Evolutionary conservation across 1,140 invertebrate genomes (phyloP).

Genomic region (Lanistes nyassanus): DNA sequence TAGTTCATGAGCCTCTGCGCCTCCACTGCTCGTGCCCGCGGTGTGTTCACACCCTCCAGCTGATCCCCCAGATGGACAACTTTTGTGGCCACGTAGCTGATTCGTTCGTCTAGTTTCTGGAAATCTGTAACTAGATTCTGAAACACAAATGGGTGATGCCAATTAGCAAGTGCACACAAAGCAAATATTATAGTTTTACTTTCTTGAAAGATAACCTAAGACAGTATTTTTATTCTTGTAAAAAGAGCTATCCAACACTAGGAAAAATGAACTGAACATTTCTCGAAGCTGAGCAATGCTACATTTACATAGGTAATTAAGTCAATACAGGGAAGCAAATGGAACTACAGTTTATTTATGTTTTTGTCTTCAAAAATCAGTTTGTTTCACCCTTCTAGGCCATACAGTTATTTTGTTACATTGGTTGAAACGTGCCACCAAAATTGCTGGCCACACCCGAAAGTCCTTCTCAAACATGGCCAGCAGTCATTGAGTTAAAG

Average conservation of each 20-base stretch:
- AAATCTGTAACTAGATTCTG: slow-evolving; percentile 86
- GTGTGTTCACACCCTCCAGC: slow-evolving; percentile 95
- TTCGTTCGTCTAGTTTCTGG: slow-evolving; percentile 93
- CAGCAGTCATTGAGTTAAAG: too few species aligned
- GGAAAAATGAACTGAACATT: slow-evolving; percentile 3
- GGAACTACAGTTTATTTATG: too few species aligned
- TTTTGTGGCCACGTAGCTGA: slow-evolving; percentile 96
- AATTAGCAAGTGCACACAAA: neutral
- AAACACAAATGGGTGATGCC: slow-evolving; percentile 61
- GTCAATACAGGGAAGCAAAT: too few species aligned
- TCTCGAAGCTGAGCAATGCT: neutral
- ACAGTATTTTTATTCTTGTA: neutral
- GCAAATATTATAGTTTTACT: neutral
- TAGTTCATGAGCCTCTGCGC: slow-evolving; percentile 94
- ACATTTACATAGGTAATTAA: neutral
- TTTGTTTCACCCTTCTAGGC: too few species aligned
- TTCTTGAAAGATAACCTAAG: neutral
- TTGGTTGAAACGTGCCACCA: too few species aligned
- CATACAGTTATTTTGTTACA: too few species aligned
- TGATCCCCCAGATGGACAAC: slow-evolving; percentile 98
- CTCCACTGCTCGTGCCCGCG: slow-evolving; percentile 91
- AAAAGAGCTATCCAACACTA: neutral
- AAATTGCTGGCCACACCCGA: too few species aligned
- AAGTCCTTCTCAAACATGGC: too few species aligned
- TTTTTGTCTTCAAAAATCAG: too few species aligned